These are phyloP conservation scores for Chrysodeixis includens DNA, from an alignment of 2,888 invertebrate genomes.

Conservation along the genomic window DNA sequence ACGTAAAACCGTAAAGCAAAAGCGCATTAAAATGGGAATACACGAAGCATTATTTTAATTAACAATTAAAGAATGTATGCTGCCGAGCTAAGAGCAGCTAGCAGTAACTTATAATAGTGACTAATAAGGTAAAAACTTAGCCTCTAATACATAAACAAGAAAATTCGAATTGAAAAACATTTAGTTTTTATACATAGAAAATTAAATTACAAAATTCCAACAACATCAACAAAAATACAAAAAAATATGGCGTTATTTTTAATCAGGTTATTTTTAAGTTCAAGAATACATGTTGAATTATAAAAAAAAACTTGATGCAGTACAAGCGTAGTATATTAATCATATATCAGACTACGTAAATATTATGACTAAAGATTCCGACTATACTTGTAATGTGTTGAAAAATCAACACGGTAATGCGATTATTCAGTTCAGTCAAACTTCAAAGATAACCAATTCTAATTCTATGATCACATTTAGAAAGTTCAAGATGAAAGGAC, in stretches of 20 bases:
- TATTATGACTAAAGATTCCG: no score
- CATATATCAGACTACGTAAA: no score
- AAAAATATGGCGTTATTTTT: not conserved
- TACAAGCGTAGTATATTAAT: no score
- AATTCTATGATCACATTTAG: not conserved
- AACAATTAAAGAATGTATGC: not conserved
- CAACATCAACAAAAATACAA: not conserved
- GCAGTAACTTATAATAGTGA: not conserved
- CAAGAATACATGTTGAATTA: not conserved
- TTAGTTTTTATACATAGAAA: not conserved
- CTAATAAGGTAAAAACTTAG: not conserved
- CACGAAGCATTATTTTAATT: not conserved
- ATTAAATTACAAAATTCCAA: not conserved
- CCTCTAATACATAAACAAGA: not conserved
- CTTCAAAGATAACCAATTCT: no score
- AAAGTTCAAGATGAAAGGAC: not conserved
- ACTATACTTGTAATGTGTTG: no score
- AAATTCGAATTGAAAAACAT: not conserved
- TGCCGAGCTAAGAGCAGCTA: not conserved
- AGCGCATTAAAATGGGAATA: not conserved
- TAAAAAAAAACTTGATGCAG: not conserved
- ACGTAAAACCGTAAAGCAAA: not conserved
- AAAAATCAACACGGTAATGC: not conserved
- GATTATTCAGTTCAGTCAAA: not conserved
- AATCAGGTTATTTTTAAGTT: not conserved